phyloP scores from a whole-genome alignment of 2,113 vertebrate species.

The Psophia crepitans region DNA sequence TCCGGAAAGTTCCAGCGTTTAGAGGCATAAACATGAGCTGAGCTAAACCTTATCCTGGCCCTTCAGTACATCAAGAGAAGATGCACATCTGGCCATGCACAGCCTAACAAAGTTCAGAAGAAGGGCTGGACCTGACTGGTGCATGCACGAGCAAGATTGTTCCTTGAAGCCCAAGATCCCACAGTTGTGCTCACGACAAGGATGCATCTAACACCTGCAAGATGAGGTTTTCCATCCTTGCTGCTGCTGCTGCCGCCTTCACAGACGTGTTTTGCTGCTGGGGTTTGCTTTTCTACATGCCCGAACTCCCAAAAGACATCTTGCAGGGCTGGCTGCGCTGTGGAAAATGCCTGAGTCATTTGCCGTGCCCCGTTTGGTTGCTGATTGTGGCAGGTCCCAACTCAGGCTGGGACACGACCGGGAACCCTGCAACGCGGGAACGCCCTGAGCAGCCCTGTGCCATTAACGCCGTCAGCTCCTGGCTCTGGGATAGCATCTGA shows the following conservation, averaged over 20 bases:
- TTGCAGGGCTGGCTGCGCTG: fast-evolving
- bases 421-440: background rate
- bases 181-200: background rate
- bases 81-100: background rate
- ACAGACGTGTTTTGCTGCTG: background rate
- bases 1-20: background rate
- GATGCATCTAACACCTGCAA: background rate
- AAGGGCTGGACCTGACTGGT: background rate
- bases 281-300: background rate
- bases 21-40: background rate
- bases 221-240: background rate
- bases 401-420: background rate
- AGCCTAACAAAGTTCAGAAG: background rate
- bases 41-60: background rate
- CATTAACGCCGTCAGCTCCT: background rate
- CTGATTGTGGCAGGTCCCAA: background rate
- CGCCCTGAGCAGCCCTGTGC: background rate
- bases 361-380: background rate
- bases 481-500: background rate
- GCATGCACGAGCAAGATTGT: fast-evolving
- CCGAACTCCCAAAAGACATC: background rate
- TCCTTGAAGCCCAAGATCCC: fast-evolving
- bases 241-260: background rate
- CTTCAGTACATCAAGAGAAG: background rate
- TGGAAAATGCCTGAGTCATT: background rate